Percentiles rank a stretch among this genome's conserved stretches.
Evolutionary conservation across 2,888 invertebrate genomes (phyloP).

Genomic region (Heliconius cydno): DNA sequence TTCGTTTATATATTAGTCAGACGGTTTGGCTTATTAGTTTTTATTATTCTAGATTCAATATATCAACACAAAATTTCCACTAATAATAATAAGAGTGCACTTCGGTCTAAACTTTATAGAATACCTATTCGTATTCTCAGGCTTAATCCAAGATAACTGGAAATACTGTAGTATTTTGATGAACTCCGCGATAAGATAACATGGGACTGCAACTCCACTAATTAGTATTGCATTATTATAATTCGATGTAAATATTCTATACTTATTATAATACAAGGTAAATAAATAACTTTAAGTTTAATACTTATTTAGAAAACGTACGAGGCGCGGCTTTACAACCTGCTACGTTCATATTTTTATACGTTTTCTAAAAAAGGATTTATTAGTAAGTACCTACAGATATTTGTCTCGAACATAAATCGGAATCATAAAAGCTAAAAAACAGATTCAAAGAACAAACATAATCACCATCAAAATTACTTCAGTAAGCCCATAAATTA

Average conservation of each 20-base stretch:
- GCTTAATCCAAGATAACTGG: neutral
- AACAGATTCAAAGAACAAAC: neutral
- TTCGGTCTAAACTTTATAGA: neutral
- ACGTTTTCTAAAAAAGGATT: too few relatives aligned
- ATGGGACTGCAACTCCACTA: neutral
- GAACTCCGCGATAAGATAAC: neutral
- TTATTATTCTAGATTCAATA: neutral
- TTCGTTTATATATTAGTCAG: neutral
- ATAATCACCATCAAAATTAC: neutral
- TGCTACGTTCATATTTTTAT: too few relatives aligned
- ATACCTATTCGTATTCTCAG: constrained; percentile 1
- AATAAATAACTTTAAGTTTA: neutral
- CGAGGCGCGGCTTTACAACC: neutral
- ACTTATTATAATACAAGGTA: neutral
- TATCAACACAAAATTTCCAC: neutral
- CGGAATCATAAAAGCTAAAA: too few relatives aligned
- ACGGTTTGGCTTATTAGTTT: too few relatives aligned
- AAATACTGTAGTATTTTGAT: neutral
- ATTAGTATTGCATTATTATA: neutral
- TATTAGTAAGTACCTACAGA: too few relatives aligned
- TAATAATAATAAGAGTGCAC: neutral
- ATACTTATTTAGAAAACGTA: too few relatives aligned
- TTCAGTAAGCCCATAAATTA: constrained; percentile 35
- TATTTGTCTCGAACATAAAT: too few relatives aligned
- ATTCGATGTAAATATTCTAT: neutral